Evolutionary conservation across 2,113 vertebrate species (phyloP), one percentile per base, ranked within the genome.

Genomic region (Ivindomyrus marchei): DNA sequence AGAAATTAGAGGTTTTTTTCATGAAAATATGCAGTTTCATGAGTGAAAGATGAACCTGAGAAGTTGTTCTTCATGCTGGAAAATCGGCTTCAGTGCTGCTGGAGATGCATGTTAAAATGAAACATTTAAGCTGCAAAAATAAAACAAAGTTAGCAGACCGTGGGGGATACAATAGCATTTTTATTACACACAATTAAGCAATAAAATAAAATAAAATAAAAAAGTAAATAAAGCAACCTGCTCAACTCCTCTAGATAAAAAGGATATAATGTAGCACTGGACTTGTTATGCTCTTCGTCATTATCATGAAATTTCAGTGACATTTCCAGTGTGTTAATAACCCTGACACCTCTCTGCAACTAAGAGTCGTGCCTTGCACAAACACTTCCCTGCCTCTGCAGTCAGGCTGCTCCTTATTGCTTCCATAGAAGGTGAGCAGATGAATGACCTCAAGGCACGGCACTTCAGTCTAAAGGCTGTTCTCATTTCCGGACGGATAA

Each of bases 401-500:
- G 13, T 50, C 49, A 27, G 47, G 13, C n/a, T 13, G 49, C 9
- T 10, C 4, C n/a, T 50, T 87, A 27, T 53, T 87, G 39, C 77
- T 46, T 87, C 85, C 8, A 47, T 52, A 47, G 27, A 52, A 50
- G 39, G 39, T 15, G 49, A 31, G 46, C 85, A 87, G 46, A 87
- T 15, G 46, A 11, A 50, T 50, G 87, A 50, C 52, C 27, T 39
- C 39, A 1, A n/a, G 53, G 19, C 19, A 56, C 50, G 17, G 13
- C 50, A 39, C 15, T 58, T 27, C 50, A 56, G 11, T 39, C 11
- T 87, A 15, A 88, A 27, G 31, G 87, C 31, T 31, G 39, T 39
- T 58, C 87, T 88, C 36, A 42, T 88, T 36, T 88, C 87, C 36
- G 39, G 87, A 2, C 39, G 15, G 87, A 88, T 88, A 62, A 88